phyloP scores from a whole-genome alignment of 2,113 vertebrate species.

The Nothoprocta pentlandii region DNA sequence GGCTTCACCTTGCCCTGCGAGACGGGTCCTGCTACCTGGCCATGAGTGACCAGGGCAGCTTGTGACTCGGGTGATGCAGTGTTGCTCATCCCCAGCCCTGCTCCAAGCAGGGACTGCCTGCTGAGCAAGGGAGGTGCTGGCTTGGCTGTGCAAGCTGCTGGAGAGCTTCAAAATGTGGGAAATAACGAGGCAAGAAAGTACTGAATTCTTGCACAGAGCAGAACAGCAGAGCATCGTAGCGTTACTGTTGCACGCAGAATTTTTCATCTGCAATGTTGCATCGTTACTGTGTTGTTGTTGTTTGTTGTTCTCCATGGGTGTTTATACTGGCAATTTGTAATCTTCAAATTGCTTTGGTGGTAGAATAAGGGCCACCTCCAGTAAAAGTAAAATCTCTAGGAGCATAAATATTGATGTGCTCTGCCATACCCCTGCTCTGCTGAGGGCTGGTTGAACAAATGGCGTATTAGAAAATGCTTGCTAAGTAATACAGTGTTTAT shows the following conservation, averaged over 20 bases:
- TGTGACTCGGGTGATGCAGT: background rate
- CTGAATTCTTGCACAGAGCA: background rate
- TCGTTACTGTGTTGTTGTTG: background rate
- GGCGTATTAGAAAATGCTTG: background rate
- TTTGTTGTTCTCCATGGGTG: background rate
- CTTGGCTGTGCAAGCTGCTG: background rate
- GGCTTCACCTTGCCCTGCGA: slow-evolving; percentile 61
- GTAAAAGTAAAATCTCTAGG: background rate
- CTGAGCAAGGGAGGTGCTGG: background rate
- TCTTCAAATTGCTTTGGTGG: background rate
- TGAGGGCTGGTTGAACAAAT: background rate
- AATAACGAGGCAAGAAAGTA: background rate
- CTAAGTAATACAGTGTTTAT: background rate
- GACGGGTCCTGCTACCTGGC: slow-evolving; percentile 14
- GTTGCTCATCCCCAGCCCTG: background rate
- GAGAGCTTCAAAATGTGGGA: background rate
- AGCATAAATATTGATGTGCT: background rate
- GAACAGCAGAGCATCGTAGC: background rate
- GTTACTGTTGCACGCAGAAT: background rate
- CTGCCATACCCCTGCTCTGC: background rate
- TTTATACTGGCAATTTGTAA: background rate
- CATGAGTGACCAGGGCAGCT: slow-evolving; percentile 33
- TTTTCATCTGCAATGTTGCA: background rate
- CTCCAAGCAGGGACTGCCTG: background rate
- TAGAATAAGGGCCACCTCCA: background rate